Percentiles rank a stretch among this genome's conserved stretches.
These are phyloP conservation scores for Morbakka virulenta DNA, from an alignment of 30 jellyfish, hydroid and myxozoan species.

Conservation along the genomic window DNA sequence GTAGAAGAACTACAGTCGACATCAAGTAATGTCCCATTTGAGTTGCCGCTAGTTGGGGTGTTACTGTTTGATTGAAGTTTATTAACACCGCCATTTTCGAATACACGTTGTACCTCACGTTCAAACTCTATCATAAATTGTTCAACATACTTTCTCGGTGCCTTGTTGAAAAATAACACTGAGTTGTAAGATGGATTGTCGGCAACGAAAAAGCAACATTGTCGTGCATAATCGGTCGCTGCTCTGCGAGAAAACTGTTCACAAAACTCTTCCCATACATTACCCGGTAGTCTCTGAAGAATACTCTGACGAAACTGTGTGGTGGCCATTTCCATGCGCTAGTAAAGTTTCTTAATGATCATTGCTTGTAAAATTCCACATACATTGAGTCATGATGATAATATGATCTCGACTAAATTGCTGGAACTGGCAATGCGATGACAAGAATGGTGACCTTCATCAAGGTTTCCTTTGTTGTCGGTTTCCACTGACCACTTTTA, in stretches of 20 bases:
- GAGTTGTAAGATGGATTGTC: slow-evolving; percentile 60
- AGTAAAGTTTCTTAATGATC: no score
- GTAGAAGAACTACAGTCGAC: neutral
- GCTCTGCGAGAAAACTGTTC: slow-evolving; percentile 84
- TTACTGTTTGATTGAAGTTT: slow-evolving; percentile 23
- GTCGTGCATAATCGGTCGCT: slow-evolving; percentile 87
- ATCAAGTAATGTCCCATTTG: neutral
- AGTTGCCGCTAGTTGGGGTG: neutral
- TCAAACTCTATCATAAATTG: slow-evolving; percentile 69
- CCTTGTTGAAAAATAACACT: slow-evolving; percentile 61
- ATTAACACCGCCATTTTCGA: slow-evolving; percentile 47
- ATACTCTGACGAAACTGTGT: neutral
- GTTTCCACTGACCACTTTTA: no score
- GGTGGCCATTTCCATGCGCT: no score
- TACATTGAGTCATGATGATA: no score
- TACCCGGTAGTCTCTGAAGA: neutral
- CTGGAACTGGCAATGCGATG: no score
- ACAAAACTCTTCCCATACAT: slow-evolving; percentile 76
- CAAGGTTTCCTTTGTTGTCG: no score
- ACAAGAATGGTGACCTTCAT: no score
- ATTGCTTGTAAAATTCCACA: no score
- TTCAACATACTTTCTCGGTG: slow-evolving; percentile 73
- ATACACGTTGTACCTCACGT: slow-evolving; percentile 63
- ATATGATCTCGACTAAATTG: no score
- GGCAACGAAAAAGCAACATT: slow-evolving; percentile 70